Conservation (phyloP, 2,113 vertebrate genomes). For the Parotia lawesii region DNA sequence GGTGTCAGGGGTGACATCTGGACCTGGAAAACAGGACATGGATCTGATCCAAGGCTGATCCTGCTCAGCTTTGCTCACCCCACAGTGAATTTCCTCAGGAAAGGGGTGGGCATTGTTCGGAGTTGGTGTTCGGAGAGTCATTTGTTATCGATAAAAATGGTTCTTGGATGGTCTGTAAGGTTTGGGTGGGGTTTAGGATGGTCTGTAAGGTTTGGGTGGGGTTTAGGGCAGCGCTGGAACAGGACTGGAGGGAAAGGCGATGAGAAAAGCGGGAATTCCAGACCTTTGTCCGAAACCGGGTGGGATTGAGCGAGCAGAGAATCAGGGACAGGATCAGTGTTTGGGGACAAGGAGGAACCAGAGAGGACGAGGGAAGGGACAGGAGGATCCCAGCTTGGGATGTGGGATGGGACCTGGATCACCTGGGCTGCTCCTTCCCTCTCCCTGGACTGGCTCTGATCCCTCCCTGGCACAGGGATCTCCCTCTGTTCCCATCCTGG, state of each 20-base stretch:
- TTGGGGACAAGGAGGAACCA: not conserved
- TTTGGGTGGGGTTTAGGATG: not conserved
- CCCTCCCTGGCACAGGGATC: not conserved
- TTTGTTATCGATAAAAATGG: not conserved
- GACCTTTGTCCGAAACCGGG: not conserved
- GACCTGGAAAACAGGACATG: not conserved
- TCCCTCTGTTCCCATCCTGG: too few species aligned
- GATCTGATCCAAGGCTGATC: not conserved
- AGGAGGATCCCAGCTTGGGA: not conserved
- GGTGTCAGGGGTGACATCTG: not conserved
- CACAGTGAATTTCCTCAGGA: not conserved
- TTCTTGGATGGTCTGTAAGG: not conserved
- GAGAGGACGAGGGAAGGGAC: not conserved
- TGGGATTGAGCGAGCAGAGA: not conserved
- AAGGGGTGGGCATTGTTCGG: not conserved
- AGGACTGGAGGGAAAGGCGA: not conserved
- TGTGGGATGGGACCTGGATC: not conserved
- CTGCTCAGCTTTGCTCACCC: not conserved
- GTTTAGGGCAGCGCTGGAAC: not conserved
- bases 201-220: not conserved
- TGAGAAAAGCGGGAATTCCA: not conserved
- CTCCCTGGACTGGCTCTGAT: not conserved
- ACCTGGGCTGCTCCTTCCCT: not conserved
- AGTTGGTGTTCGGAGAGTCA: not conserved
- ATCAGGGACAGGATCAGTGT: not conserved